Conservation (phyloP, 2,113 vertebrate genomes). For the Morone saxatilis region DNA sequence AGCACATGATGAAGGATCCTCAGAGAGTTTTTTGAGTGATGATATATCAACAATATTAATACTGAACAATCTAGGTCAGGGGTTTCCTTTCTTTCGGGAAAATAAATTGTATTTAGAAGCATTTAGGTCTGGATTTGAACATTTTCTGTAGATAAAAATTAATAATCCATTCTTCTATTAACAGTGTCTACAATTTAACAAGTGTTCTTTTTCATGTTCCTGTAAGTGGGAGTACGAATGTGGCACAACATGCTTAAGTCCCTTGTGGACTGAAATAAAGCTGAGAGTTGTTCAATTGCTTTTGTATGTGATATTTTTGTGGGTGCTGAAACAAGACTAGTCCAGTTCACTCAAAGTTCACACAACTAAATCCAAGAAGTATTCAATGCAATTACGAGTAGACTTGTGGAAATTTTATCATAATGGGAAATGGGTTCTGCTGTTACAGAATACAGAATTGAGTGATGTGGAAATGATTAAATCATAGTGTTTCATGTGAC, state of each 20-base stretch:
- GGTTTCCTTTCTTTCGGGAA: not conserved
- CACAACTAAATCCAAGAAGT: not conserved
- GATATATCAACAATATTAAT: not conserved
- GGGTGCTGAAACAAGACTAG: not conserved
- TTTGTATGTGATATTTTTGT: not conserved
- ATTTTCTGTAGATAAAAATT: not conserved
- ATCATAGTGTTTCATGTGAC: conserved; percentile 33
- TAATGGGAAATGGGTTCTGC: not conserved
- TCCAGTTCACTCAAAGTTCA: conserved; percentile 1
- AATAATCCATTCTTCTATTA: not conserved
- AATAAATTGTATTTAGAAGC: not conserved
- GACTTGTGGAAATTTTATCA: not conserved
- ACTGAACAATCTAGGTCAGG: not conserved
- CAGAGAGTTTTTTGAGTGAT: not conserved
- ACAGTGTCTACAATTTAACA: not conserved
- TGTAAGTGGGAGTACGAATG: not conserved
- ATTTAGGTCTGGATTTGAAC: too few species aligned
- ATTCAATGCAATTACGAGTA: conserved; percentile 1
- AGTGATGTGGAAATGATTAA: conserved; percentile 34
- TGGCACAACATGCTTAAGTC: not conserved
- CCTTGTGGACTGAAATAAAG: not conserved
- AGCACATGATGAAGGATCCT: not conserved
- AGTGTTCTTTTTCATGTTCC: not conserved
- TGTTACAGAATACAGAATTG: not conserved
- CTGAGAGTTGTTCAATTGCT: conserved; percentile 1